Conservation (phyloP, 2,113 vertebrate genomes). For the Forbesichthys agassizii region DNA sequence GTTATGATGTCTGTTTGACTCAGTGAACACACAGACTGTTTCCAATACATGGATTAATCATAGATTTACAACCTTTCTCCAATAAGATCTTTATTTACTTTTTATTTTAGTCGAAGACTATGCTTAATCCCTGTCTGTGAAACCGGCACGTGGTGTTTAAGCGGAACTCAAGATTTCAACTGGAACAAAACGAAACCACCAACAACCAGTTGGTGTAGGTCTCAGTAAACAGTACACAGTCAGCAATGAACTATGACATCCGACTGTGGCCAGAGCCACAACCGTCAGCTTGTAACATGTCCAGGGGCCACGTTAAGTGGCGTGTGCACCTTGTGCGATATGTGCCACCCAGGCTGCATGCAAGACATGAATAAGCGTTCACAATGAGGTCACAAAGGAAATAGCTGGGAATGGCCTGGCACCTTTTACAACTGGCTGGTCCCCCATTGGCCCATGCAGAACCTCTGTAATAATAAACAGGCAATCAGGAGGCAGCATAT, state of each 20-base stretch:
- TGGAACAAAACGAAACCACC: too few relatives aligned
- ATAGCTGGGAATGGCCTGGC: constrained; percentile 85
- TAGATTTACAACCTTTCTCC: too few relatives aligned
- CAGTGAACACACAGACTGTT: constrained; percentile 13
- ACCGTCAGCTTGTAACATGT: constrained; percentile 77
- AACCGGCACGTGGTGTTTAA: constrained; percentile 21
- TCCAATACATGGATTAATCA: too few relatives aligned
- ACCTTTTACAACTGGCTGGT: constrained; percentile 86
- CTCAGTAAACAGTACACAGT: constrained; percentile 22
- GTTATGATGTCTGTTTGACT: constrained; percentile 25
- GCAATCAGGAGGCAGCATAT: constrained; percentile 92
- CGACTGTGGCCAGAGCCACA: constrained; percentile 75
- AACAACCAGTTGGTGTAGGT: constrained; percentile 22
- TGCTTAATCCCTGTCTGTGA: too few relatives aligned
- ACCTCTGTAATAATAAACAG: constrained; percentile 95
- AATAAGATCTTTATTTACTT: too few relatives aligned
- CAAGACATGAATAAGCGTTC: constrained; percentile 90
- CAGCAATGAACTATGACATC: constrained; percentile 28
- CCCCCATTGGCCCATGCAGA: constrained; percentile 89
- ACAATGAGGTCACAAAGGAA: constrained; percentile 98
- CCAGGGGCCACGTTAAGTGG: constrained; percentile 80
- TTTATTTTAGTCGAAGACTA: too few relatives aligned
- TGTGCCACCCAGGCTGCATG: constrained; percentile 95
- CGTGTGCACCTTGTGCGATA: constrained; percentile 81
- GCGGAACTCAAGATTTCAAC: too few relatives aligned